These are phyloP conservation scores for Notodonta dromedarius DNA, from an alignment of 2,888 invertebrate genomes.

Conservation along the genomic window DNA sequence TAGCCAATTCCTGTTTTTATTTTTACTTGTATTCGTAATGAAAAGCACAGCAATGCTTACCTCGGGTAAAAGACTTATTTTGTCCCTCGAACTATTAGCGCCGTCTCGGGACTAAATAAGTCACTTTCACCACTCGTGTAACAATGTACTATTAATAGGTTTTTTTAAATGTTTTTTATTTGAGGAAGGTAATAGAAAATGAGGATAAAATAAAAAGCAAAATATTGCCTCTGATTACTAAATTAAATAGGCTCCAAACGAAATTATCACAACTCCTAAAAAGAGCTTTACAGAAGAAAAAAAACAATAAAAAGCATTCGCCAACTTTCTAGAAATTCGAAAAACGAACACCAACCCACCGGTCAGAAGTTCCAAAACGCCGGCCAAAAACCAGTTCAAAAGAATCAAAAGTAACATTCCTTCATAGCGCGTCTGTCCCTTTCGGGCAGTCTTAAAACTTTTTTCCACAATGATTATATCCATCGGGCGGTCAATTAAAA, in stretches of 20 bases:
- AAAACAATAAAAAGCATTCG: constrained; percentile 8
- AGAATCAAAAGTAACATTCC: constrained; percentile 65
- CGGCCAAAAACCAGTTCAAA: constrained; percentile 56
- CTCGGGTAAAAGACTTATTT: too few species aligned
- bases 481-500: constrained; percentile 76
- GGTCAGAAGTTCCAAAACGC: constrained; percentile 36
- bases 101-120: too few species aligned
- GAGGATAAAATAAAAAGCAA: too few species aligned
- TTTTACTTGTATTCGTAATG: too few species aligned
- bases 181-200: too few species aligned
- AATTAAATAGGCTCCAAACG: background rate
- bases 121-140: too few species aligned
- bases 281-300: background rate
- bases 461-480: constrained; percentile 64
- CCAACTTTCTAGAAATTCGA: constrained; percentile 33
- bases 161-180: too few species aligned
- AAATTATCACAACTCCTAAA: background rate
- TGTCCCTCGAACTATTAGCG: too few species aligned
- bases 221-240: too few species aligned
- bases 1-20: too few species aligned
- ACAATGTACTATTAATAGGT: too few species aligned
- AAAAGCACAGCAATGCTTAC: too few species aligned
- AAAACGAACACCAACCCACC: constrained; percentile 27
- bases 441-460: constrained; percentile 44
- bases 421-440: constrained; percentile 66